These are phyloP conservation scores for Daktulosphaira vitifoliae DNA, from an alignment of 1,140 invertebrate genomes.

Conservation along the genomic window DNA sequence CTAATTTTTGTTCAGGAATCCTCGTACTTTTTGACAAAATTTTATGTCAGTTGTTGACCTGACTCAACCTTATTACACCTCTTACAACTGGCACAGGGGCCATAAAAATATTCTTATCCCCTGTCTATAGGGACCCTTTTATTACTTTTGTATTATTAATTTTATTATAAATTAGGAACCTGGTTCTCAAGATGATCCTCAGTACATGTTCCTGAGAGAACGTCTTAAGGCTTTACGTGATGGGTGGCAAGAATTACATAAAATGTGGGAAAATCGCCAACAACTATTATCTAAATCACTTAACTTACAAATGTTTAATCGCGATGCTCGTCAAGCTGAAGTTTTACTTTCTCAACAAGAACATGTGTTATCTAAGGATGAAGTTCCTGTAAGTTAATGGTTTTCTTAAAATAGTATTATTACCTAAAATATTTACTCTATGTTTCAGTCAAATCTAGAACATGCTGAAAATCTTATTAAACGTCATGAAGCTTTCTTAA, in stretches of 20 bases:
- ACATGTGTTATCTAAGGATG: slow-evolving; percentile 87
- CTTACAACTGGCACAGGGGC: too few species aligned
- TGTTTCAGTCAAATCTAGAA: slow-evolving; percentile 61
- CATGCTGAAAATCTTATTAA: slow-evolving; percentile 96
- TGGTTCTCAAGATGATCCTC: slow-evolving; percentile 75
- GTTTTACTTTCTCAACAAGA: slow-evolving; percentile 96
- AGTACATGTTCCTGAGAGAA: slow-evolving; percentile 98
- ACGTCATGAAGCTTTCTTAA: slow-evolving; percentile 96
- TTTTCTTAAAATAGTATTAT: too few species aligned
- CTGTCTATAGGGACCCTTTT: too few species aligned
- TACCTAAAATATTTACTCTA: background rate
- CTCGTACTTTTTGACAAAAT: too few species aligned
- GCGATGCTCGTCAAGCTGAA: slow-evolving; percentile 95
- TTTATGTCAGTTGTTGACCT: too few species aligned
- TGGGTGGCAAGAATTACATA: slow-evolving; percentile 96
- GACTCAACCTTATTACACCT: too few species aligned
- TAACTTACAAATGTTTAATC: slow-evolving; percentile 88
- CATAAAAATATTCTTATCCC: too few species aligned
- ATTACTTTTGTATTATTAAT: background rate
- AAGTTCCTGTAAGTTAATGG: slow-evolving; percentile 61
- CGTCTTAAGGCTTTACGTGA: slow-evolving; percentile 93
- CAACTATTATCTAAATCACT: slow-evolving; percentile 88
- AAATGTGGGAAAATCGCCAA: slow-evolving; percentile 99
- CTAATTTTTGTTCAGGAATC: too few species aligned
- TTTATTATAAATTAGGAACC: slow-evolving; percentile 22